A percentile compares a stretch with the other conserved stretches of the same genome.
phyloP scores from a whole-genome alignment of 2,113 vertebrate genomes.

The Hippoglossus stenolepis region DNA sequence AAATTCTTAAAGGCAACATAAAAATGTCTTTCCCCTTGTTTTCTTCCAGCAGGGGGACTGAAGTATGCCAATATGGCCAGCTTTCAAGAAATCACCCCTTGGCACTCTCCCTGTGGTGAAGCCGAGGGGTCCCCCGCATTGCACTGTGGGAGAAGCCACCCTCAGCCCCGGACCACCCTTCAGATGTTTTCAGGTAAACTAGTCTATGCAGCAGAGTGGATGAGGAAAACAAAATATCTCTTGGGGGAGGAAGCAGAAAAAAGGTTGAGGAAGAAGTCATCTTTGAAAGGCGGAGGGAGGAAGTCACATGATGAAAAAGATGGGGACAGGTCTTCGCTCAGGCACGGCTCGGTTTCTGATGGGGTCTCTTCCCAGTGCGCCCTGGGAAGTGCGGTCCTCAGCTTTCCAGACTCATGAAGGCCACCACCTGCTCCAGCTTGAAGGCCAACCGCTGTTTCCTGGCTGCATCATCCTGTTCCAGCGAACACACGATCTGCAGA shows the following conservation, averaged over 20 bases:
- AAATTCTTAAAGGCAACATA: conserved; percentile 86
- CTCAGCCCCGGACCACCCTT: conserved; percentile 71
- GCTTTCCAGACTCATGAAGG: conserved; percentile 99
- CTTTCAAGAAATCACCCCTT: conserved; percentile 72
- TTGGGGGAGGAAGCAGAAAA: conserved; percentile 71
- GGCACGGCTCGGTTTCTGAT: conserved; percentile 99
- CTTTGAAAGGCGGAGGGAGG: conserved; percentile 76
- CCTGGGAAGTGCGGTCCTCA: conserved; percentile 98
- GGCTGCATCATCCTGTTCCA: conserved; percentile 95
- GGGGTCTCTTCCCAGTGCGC: conserved; percentile 90
- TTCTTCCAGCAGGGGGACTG: conserved; percentile 67
- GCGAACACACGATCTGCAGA: conserved; percentile 91
- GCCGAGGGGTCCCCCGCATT: conserved; percentile 69
- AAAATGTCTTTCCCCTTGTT: conserved; percentile 73
- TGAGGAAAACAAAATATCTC: conserved; percentile 74
- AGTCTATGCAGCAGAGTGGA: conserved; percentile 85
- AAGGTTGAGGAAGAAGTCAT: conserved; percentile 71
- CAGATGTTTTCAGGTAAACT: conserved; percentile 75
- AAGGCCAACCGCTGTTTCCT: conserved; percentile 98
- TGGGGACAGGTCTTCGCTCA: conserved; percentile 96
- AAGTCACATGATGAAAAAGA: conserved; percentile 76
- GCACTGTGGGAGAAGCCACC: conserved; percentile 70
- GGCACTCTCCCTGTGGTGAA: conserved; percentile 67
- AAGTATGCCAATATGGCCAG: conserved; percentile 77
- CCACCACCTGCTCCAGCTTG: conserved; percentile 99